Percentiles rank a stretch among this genome's conserved stretches.
phyloP scores from a whole-genome alignment of 1,140 invertebrate species.

The Drosophila rufa region DNA sequence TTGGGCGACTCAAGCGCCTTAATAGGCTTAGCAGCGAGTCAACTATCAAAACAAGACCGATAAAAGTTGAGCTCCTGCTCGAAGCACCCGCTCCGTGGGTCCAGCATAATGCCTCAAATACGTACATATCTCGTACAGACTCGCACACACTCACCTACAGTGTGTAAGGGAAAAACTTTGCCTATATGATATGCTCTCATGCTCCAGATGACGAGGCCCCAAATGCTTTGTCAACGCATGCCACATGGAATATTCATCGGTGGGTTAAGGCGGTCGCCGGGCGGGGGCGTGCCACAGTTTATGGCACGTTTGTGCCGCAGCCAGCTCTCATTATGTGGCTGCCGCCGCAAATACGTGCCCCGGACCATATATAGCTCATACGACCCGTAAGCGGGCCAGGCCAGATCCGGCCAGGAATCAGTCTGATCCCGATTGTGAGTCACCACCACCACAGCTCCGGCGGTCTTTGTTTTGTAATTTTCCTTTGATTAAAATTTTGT shows the following conservation, averaged over 20 bases:
- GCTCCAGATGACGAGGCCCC: constrained; percentile 64
- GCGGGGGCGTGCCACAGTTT: constrained; percentile 44
- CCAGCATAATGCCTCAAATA: constrained; percentile 28
- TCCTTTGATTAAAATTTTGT: constrained; percentile 69
- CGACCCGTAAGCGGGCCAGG: constrained; percentile 21
- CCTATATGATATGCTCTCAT: constrained; percentile 67
- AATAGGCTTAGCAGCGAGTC: constrained; percentile 78
- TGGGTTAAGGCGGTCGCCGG: neutral
- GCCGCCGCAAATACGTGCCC: constrained; percentile 45
- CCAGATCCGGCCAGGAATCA: constrained; percentile 20
- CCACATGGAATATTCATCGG: constrained; percentile 53
- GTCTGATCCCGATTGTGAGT: constrained; percentile 27
- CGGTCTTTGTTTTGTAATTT: constrained; percentile 67
- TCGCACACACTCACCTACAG: constrained; percentile 1
- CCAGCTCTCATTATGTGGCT: constrained; percentile 42
- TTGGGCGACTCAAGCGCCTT: constrained; percentile 71
- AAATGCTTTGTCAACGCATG: constrained; percentile 71
- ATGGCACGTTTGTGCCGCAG: constrained; percentile 58
- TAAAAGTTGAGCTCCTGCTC: constrained; percentile 59
- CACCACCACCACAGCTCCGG: neutral
- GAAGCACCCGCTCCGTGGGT: constrained; percentile 9
- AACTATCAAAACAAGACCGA: constrained; percentile 80
- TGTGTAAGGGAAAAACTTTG: constrained; percentile 31
- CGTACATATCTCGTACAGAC: neutral
- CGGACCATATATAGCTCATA: constrained; percentile 33